These are phyloP conservation scores for Loriculus beryllinus DNA, from an alignment of 2,797 vertebrate species.

Conservation along the genomic window DNA sequence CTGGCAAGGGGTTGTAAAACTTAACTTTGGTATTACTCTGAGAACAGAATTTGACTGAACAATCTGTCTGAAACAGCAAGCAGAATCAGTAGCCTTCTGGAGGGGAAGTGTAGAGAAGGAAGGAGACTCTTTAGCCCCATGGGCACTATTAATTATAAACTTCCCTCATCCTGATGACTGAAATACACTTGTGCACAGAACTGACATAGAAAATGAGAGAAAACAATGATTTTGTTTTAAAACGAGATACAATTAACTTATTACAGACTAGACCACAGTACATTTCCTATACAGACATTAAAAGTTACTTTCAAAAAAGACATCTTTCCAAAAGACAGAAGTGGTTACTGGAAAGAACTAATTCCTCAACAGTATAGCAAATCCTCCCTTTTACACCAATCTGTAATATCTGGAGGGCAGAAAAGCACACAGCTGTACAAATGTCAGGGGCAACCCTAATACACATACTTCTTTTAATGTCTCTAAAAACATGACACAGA, in stretches of 20 bases:
- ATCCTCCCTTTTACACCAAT: not conserved
- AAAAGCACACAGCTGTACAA: not conserved
- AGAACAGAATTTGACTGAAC: not conserved
- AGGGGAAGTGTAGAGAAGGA: not conserved
- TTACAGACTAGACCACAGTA: not conserved
- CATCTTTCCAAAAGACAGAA: not conserved
- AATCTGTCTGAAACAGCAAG: not conserved
- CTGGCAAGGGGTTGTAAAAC: not conserved
- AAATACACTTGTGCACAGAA: rapidly evolving
- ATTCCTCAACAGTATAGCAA: not conserved
- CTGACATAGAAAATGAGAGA: not conserved
- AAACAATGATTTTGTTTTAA: not conserved
- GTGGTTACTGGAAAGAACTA: not conserved
- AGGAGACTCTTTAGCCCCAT: not conserved
- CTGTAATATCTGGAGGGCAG: not conserved
- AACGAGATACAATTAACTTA: not conserved
- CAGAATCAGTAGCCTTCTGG: not conserved
- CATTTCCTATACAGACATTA: not conserved
- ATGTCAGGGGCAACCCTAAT: not conserved
- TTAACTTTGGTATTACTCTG: not conserved
- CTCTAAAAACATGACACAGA: not conserved
- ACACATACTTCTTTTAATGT: not conserved
- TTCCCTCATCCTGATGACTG: not conserved
- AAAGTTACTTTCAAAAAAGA: not conserved
- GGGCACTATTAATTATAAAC: not conserved